phyloP scores from a whole-genome alignment of 2,888 invertebrate genomes.

The Cephus nigrinus region DNA sequence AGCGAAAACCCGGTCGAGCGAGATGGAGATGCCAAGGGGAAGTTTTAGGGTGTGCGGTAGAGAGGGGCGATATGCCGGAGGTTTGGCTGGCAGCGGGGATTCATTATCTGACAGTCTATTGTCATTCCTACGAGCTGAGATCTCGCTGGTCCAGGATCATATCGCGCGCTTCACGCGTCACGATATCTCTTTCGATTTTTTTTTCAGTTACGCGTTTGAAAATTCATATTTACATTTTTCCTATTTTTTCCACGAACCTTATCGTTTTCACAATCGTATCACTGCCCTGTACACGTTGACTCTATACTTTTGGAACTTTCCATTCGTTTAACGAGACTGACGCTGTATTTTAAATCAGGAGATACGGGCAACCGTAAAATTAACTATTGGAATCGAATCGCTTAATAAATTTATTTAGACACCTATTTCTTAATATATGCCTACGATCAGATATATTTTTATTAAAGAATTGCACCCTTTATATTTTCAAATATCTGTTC shows the following conservation, averaged over 20 bases:
- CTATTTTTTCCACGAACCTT: neutral
- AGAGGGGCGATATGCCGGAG: conserved; percentile 25
- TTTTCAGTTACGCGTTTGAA: conserved; percentile 22
- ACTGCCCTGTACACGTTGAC: conserved; percentile 16
- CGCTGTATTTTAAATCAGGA: neutral
- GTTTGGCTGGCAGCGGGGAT: conserved; percentile 51
- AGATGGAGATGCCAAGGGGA: conserved; percentile 38
- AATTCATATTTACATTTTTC: conserved; percentile 26
- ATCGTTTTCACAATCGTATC: conserved; percentile 14
- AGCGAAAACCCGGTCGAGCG: conserved; percentile 24
- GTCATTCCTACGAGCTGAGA: conserved; percentile 59
- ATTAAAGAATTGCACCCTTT: neutral
- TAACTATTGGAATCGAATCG: neutral
- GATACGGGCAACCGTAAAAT: neutral
- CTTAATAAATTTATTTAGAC: neutral
- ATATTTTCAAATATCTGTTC: neutral
- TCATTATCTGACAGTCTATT: conserved; percentile 63
- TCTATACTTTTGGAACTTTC: neutral
- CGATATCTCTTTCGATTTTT: conserved; percentile 37
- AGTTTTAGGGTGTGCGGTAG: conserved; percentile 49
- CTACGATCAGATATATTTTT: neutral
- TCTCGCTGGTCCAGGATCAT: conserved; percentile 49
- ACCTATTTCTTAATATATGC: neutral
- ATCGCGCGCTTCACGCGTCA: conserved; percentile 29
- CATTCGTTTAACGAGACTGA: neutral